Evolutionary conservation across 2,113 vertebrate species (phyloP).

Genomic region (Gnathonemus longibarbis): DNA sequence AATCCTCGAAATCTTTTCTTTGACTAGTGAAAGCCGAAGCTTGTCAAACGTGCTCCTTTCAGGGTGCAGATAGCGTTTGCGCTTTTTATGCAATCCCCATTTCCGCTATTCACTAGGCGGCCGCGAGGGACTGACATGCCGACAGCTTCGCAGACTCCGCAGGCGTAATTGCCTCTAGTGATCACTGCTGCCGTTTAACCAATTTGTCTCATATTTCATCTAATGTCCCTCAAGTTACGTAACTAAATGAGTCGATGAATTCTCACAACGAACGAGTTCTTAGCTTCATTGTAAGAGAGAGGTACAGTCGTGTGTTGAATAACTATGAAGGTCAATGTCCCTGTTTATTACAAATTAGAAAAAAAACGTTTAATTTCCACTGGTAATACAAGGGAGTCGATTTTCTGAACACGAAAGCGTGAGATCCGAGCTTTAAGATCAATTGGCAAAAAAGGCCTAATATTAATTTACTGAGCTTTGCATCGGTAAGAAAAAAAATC

Average conservation of each 20-base stretch:
- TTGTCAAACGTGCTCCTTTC: neutral
- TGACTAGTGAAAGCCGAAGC: neutral
- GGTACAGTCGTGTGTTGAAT: neutral
- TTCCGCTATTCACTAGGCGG: neutral
- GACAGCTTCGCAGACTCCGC: neutral
- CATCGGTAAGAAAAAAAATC: neutral
- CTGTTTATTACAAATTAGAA: neutral
- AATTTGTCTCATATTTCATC: neutral
- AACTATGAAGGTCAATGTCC: neutral
- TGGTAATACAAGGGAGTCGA: neutral
- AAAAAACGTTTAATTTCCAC: neutral
- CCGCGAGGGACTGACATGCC: neutral
- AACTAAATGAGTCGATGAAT: neutral
- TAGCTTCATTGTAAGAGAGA: neutral
- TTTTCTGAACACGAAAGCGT: neutral
- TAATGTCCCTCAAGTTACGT: neutral
- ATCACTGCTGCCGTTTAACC: neutral
- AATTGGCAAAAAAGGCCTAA: neutral
- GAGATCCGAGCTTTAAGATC: neutral
- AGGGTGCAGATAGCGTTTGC: neutral
- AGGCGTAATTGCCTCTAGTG: neutral
- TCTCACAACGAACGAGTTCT: neutral
- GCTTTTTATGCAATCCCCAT: neutral
- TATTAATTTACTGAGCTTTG: neutral
- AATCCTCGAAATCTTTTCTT: neutral